phyloP scores from a whole-genome alignment of 1,140 invertebrate genomes.

The Papilio helenus region DNA sequence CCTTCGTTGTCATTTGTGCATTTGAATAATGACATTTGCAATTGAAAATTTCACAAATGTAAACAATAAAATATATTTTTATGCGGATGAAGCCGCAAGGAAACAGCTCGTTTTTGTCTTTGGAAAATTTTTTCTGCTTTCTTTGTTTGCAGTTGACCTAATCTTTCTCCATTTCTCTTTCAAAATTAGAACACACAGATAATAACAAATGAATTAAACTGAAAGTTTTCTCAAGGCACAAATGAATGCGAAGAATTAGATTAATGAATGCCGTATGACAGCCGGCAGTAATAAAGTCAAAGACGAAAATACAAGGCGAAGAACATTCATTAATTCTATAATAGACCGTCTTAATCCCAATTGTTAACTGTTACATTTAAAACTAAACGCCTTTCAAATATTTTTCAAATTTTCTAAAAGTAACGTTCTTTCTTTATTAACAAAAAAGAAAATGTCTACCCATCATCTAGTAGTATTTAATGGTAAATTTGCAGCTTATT shows the following conservation, averaged over 20 bases:
- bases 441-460: background rate
- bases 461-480: background rate
- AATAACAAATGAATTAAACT: constrained; percentile 1
- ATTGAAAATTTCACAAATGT: too few relatives aligned
- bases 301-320: constrained; percentile 1
- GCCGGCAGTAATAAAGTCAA: constrained; percentile 5
- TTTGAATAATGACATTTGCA: too few relatives aligned
- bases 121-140: too few relatives aligned
- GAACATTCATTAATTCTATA: background rate
- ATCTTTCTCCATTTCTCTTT: too few relatives aligned
- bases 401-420: background rate
- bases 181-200: background rate
- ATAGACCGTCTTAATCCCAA: background rate
- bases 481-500: background rate
- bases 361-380: constrained; percentile 3
- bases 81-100: too few relatives aligned
- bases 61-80: too few relatives aligned
- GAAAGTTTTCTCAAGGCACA: background rate
- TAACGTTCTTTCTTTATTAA: background rate
- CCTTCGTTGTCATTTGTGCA: too few relatives aligned
- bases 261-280: background rate
- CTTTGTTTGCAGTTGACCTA: too few relatives aligned
- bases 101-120: too few relatives aligned
- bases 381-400: background rate
- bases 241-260: background rate